phyloP scores from a whole-genome alignment of 2,888 invertebrate species.

The Pachymerium ferrugineum region DNA sequence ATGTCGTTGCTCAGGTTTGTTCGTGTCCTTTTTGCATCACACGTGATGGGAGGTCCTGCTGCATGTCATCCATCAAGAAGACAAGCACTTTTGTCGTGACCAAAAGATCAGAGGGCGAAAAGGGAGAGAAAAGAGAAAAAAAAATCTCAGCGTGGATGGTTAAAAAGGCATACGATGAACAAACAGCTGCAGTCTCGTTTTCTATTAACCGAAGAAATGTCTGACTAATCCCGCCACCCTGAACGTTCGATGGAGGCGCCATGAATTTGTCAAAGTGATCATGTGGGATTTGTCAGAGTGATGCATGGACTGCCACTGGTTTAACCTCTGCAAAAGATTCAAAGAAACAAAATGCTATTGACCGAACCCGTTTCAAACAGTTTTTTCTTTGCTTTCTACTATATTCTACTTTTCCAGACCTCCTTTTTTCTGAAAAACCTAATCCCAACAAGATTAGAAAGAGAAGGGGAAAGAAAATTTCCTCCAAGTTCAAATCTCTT shows the following conservation, averaged over 20 bases:
- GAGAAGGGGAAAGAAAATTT: not conserved
- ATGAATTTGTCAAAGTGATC: slow-evolving; percentile 27
- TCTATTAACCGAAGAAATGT: slow-evolving; percentile 18
- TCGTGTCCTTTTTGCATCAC: not conserved
- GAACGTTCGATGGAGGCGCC: not conserved
- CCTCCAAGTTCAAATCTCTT: not conserved
- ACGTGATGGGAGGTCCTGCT: not conserved
- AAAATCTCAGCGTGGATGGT: not conserved
- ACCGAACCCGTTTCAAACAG: no score
- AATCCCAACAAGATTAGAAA: not conserved
- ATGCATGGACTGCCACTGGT: slow-evolving; percentile 24
- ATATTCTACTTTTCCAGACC: no score
- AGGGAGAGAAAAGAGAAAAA: not conserved
- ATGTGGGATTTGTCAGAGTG: slow-evolving; percentile 27
- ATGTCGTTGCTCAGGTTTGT: no score
- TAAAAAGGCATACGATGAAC: not conserved
- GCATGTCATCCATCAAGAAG: not conserved
- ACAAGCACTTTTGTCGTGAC: slow-evolving; percentile 21
- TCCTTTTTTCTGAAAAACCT: no score
- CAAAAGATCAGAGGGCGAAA: not conserved
- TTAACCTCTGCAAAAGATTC: slow-evolving; percentile 14
- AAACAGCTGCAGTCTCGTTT: slow-evolving; percentile 24
- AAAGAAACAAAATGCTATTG: not conserved
- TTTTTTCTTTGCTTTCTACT: no score
- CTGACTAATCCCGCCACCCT: slow-evolving; percentile 22